Evolutionary conservation across 2,888 invertebrate species (phyloP).

Genomic region (Neoitamus cyanurus): DNA sequence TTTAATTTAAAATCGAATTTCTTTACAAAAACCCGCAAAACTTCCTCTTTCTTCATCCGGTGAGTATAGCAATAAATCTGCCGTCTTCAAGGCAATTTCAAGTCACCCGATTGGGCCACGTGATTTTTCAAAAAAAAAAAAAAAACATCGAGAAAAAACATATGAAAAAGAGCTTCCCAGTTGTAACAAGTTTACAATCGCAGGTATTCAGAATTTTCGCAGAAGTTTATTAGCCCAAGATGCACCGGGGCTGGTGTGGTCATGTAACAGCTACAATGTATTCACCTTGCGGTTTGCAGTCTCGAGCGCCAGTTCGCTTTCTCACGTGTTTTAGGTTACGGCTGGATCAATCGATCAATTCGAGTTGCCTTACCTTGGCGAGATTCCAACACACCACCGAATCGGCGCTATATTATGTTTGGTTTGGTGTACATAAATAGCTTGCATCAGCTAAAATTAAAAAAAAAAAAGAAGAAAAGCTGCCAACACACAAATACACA

Average conservation of each 20-base stretch:
- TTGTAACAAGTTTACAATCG: not conserved
- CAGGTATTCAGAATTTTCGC: not conserved
- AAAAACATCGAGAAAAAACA: not conserved
- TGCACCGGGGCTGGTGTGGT: not conserved
- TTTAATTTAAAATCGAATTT: not conserved
- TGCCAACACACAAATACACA: not conserved
- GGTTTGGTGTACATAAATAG: not conserved
- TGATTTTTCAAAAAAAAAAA: not conserved
- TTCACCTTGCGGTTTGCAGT: slow-evolving; percentile 24
- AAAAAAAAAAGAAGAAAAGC: not conserved
- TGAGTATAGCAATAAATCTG: not conserved
- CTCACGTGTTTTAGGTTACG: slow-evolving; percentile 39
- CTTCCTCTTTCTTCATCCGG: not conserved
- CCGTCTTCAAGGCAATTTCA: not conserved
- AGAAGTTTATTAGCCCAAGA: not conserved
- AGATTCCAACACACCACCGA: not conserved
- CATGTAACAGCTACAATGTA: not conserved
- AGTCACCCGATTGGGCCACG: not conserved
- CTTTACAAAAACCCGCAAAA: not conserved
- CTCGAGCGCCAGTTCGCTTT: not conserved
- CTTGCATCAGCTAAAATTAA: not conserved
- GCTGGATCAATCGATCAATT: not conserved
- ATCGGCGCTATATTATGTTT: not conserved
- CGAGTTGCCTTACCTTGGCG: slow-evolving; percentile 20
- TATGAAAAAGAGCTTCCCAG: not conserved